These are phyloP conservation scores for Battus philenor DNA, from an alignment of 1,140 invertebrate species.

Conservation along the genomic window DNA sequence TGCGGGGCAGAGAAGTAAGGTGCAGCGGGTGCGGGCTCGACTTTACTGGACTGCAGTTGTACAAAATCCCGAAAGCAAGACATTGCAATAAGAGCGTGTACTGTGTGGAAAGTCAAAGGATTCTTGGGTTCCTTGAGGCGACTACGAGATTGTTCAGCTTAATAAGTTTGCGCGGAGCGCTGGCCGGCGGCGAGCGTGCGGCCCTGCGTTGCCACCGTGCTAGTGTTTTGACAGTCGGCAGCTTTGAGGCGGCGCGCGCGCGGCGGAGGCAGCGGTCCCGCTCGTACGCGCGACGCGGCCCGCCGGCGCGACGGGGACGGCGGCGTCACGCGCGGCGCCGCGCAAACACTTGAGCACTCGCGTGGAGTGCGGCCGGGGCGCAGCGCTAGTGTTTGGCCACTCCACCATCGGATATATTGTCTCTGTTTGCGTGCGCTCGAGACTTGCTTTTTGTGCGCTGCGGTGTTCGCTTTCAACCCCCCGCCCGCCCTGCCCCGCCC, in stretches of 20 bases:
- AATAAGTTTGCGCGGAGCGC: too few relatives aligned
- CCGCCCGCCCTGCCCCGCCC: too few relatives aligned
- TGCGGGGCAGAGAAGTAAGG: too few relatives aligned
- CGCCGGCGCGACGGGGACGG: conserved; percentile 26
- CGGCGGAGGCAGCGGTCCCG: conserved; percentile 21
- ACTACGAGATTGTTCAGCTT: too few relatives aligned
- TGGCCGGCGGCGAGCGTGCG: conserved; percentile 33
- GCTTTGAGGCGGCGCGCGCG: conserved; percentile 52
- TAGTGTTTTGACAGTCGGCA: conserved; percentile 68
- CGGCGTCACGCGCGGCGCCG: conserved; percentile 30
- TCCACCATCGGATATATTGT: conserved; percentile 40
- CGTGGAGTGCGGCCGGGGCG: conserved; percentile 38
- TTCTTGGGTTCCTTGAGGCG: too few relatives aligned
- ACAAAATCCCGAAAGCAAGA: too few relatives aligned
- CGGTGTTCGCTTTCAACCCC: too few relatives aligned
- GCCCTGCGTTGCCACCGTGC: conserved; percentile 64
- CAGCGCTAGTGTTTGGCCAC: conserved; percentile 33
- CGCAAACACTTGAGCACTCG: conserved; percentile 61
- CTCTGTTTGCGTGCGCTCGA: conserved; percentile 22
- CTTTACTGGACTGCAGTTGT: too few relatives aligned
- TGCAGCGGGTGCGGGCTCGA: too few relatives aligned
- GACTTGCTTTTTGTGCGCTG: conserved; percentile 7
- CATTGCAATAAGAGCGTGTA: too few relatives aligned
- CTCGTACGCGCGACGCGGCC: too few relatives aligned
- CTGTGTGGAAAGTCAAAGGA: too few relatives aligned